Conservation (phyloP, 2,888 invertebrate genomes). For the Drosophila colorata region DNA sequence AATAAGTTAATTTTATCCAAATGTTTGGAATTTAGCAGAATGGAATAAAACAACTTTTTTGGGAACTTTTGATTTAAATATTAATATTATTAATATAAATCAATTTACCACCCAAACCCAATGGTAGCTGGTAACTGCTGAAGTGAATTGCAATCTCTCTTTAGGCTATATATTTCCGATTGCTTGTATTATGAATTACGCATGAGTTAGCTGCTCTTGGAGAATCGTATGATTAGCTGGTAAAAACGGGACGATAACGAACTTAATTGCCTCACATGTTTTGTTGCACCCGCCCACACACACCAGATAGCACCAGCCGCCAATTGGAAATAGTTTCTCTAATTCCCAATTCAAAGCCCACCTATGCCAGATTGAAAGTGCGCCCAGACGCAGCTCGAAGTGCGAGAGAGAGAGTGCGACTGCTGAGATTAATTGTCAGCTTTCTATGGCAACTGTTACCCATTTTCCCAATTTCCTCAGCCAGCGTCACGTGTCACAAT, state of each 20-base stretch:
- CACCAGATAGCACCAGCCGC: constrained; percentile 1
- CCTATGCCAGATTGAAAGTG: constrained; percentile 53
- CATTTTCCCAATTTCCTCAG: constrained; percentile 51
- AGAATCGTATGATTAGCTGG: constrained; percentile 26
- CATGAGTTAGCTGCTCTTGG: constrained; percentile 27
- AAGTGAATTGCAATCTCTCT: not conserved
- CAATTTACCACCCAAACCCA: not conserved
- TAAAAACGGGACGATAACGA: constrained; percentile 34
- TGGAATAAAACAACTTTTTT: too few species aligned
- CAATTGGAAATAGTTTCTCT: constrained; percentile 61
- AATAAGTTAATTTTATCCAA: too few species aligned
- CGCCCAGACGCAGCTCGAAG: constrained; percentile 5
- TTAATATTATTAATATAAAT: not conserved
- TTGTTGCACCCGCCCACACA: constrained; percentile 52
- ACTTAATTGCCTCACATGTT: constrained; percentile 69
- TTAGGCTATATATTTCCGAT: not conserved
- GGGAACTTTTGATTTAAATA: too few species aligned
- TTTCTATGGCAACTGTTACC: constrained; percentile 65
- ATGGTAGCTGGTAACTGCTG: not conserved
- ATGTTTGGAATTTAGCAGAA: too few species aligned
- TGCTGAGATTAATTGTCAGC: constrained; percentile 73
- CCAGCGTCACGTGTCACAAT: constrained; percentile 69
- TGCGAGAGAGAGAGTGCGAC: constrained; percentile 27
- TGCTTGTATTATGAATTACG: constrained; percentile 34
- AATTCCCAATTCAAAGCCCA: constrained; percentile 50